A percentile compares a stretch with the other conserved stretches of the same genome.
Conservation (phyloP, 1,140 invertebrate species). For the Spodoptera frugiperda region DNA sequence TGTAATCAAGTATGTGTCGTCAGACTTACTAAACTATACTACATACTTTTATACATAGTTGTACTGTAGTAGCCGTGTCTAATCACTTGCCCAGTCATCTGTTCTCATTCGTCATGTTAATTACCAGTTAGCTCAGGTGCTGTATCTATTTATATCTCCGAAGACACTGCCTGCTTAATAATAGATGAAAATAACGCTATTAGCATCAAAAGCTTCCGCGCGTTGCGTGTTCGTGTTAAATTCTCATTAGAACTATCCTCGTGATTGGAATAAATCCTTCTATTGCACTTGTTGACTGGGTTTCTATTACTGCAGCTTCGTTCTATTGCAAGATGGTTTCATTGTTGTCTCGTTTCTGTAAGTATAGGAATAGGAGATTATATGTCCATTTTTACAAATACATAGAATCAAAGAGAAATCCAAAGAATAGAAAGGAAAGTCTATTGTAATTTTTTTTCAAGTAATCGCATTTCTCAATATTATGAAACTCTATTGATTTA, state of each 20-base stretch:
- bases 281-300: constrained; percentile 23
- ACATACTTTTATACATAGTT: too few relatives aligned
- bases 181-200: constrained; percentile 49
- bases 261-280: constrained; percentile 38
- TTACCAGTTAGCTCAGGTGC: constrained; percentile 38
- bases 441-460: too few relatives aligned
- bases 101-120: constrained; percentile 6
- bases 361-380: too few relatives aligned
- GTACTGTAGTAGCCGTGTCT: too few relatives aligned
- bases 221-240: constrained; percentile 50
- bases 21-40: too few relatives aligned
- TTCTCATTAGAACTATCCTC: constrained; percentile 44
- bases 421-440: too few relatives aligned
- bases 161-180: constrained; percentile 38
- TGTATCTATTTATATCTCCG: constrained; percentile 17
- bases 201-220: constrained; percentile 48
- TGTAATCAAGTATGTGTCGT: too few relatives aligned
- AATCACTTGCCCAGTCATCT: neutral
- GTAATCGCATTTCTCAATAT: too few relatives aligned
- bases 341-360: too few relatives aligned
- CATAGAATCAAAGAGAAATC: too few relatives aligned
- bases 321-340: neutral
- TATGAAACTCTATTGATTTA: too few relatives aligned
- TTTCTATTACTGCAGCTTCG: constrained; percentile 1
- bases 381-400: too few relatives aligned